phyloP scores from a whole-genome alignment of 2,113 vertebrate genomes.

The Erinaceus europaeus region DNA sequence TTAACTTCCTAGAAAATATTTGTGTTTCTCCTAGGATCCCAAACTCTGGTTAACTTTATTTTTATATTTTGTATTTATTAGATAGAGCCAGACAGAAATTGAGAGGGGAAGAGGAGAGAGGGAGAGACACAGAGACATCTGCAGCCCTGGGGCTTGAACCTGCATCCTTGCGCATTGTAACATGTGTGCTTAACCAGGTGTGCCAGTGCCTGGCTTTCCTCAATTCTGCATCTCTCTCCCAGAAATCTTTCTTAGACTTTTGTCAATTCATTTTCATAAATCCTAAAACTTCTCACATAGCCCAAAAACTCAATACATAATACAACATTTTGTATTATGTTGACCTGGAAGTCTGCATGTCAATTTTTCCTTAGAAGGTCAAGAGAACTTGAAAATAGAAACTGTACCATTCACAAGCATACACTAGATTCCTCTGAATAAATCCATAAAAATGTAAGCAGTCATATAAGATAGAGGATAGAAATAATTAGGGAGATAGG shows the following conservation, averaged over 20 bases:
- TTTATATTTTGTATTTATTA: no score
- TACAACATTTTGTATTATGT: no score
- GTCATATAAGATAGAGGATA: background rate
- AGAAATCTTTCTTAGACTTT: no score
- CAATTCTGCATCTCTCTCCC: no score
- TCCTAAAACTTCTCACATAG: background rate
- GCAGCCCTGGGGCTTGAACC: no score
- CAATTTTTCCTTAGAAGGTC: background rate
- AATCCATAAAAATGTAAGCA: background rate
- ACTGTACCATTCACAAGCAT: background rate
- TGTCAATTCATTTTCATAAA: background rate
- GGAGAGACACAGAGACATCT: no score
- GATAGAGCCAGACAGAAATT: no score
- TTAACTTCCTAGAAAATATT: background rate
- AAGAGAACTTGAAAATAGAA: background rate
- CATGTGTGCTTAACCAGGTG: no score
- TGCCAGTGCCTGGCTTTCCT: no score
- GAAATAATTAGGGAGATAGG: background rate
- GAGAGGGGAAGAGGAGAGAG: no score
- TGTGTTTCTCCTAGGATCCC: background rate
- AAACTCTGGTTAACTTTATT: no score
- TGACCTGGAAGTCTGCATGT: background rate
- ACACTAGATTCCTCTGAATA: background rate
- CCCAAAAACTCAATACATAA: background rate
- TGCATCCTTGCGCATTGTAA: no score